phyloP scores from a whole-genome alignment of 2,797 vertebrate species.

The Sebastes hubbsi region DNA sequence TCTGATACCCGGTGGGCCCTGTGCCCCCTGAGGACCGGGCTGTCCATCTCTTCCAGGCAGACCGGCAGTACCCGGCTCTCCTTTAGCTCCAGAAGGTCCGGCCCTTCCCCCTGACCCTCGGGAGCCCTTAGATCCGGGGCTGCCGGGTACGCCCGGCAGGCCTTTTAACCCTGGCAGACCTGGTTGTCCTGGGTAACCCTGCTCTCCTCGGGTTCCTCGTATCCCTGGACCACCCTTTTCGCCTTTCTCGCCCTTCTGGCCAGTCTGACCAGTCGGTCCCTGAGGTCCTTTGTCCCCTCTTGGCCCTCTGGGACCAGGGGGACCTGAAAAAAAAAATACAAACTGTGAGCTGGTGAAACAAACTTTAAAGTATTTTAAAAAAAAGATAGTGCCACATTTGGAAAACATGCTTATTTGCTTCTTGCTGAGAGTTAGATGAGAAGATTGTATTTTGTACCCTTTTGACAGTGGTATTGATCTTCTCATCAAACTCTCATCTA shows the following conservation, averaged over 20 bases:
- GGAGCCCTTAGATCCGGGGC: conserved; percentile 90
- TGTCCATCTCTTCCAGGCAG: conserved; percentile 90
- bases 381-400: background rate
- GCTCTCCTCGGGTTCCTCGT: conserved; percentile 88
- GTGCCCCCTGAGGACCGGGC: conserved; percentile 87
- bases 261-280: conserved; percentile 86
- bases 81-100: conserved; percentile 88
- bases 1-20: conserved; percentile 88
- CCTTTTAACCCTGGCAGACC: conserved; percentile 92
- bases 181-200: conserved; percentile 84
- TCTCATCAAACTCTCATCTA: background rate
- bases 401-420: background rate
- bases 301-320: conserved; percentile 93
- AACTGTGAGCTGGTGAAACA: background rate
- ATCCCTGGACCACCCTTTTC: conserved; percentile 89
- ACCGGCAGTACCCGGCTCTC: conserved; percentile 89
- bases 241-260: conserved; percentile 93
- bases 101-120: conserved; percentile 93
- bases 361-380: background rate
- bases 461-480: background rate
- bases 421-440: background rate
- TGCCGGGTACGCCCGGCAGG: conserved; percentile 88
- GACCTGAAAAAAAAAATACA: conserved; percentile 81
- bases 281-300: conserved; percentile 92
- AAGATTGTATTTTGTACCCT: background rate